Conservation (phyloP, 53 echinoderm and acorn worm genomes). For the Paracentrotus lividus region DNA sequence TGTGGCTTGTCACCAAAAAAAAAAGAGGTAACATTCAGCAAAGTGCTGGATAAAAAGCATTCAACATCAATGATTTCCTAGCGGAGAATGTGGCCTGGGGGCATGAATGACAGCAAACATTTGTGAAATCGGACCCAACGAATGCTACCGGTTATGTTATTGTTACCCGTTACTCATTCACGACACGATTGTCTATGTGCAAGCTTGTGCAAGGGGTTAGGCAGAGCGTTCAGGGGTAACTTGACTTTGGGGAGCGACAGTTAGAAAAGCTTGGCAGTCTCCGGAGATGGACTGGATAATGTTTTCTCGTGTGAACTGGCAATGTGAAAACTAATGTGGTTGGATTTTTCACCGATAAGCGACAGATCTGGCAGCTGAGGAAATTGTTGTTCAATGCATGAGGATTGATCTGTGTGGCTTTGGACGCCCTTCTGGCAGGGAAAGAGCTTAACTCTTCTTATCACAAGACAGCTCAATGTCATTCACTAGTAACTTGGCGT, state of each 20-base stretch:
- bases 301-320: slow-evolving; percentile 36
- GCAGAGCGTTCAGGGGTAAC: not conserved
- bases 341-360: not conserved
- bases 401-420: slow-evolving; percentile 39
- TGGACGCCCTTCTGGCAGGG: not conserved
- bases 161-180: slow-evolving; percentile 24
- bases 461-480: not conserved
- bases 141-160: slow-evolving; percentile 29
- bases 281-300: slow-evolving; percentile 1
- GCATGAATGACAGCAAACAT: slow-evolving; percentile 63
- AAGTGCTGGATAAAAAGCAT: not conserved
- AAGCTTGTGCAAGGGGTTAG: not conserved
- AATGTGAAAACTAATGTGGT: too few species aligned
- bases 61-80: slow-evolving; percentile 10
- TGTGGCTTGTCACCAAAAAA: slow-evolving; percentile 3
- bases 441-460: not conserved
- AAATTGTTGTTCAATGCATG: slow-evolving; percentile 42
- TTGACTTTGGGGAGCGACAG: not conserved
- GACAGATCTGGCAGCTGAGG: slow-evolving; percentile 50
- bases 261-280: slow-evolving; percentile 7
- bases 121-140: slow-evolving; percentile 17
- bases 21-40: slow-evolving; percentile 18
- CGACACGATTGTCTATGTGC: not conserved
- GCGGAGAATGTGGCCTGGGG: not conserved
- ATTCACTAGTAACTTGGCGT: not conserved